phyloP scores from a whole-genome alignment of 2,797 vertebrate genomes.

The Sebastes hubbsi region DNA sequence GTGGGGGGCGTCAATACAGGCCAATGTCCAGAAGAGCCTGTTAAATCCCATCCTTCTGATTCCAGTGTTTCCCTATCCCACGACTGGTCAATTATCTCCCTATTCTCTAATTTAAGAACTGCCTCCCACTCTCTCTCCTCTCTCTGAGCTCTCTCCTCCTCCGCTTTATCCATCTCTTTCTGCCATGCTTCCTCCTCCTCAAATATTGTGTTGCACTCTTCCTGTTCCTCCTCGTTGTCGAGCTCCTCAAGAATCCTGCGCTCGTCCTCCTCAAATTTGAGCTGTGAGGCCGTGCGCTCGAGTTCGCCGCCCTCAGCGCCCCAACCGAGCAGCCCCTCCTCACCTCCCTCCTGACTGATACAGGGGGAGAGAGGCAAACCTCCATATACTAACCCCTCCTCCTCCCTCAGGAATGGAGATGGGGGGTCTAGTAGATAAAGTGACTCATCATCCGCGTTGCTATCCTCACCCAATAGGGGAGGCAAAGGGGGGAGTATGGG shows the following conservation, averaged over 20 bases:
- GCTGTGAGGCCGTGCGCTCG: slow-evolving; percentile 92
- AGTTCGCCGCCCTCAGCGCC: slow-evolving; percentile 68
- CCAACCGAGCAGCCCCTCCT: slow-evolving; percentile 83
- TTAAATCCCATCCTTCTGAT: slow-evolving; percentile 77
- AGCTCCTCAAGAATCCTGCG: slow-evolving; percentile 69
- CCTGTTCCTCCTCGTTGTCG: slow-evolving; percentile 59
- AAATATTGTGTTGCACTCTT: slow-evolving; percentile 48
- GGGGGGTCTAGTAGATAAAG: slow-evolving; percentile 84
- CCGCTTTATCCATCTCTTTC: slow-evolving; percentile 77
- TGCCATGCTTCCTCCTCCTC: slow-evolving; percentile 78
- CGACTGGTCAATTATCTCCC: slow-evolving; percentile 71
- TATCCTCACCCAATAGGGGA: slow-evolving; percentile 78
- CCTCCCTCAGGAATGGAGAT: slow-evolving; percentile 83
- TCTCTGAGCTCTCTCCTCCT: slow-evolving; percentile 71
- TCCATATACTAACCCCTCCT: slow-evolving; percentile 70
- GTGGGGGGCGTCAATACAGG: slow-evolving; percentile 82
- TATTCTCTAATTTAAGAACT: slow-evolving; percentile 86
- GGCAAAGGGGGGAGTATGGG: slow-evolving; percentile 82
- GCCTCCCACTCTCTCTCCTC: slow-evolving; percentile 86
- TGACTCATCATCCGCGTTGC: slow-evolving; percentile 81
- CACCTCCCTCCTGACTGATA: slow-evolving; percentile 91
- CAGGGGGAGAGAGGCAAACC: slow-evolving; percentile 92
- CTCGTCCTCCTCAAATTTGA: slow-evolving; percentile 93
- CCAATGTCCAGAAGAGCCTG: slow-evolving; percentile 77
- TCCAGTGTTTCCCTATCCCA: slow-evolving; percentile 76